A percentile compares a stretch with the other conserved stretches of the same genome.
These are phyloP conservation scores for Chymomyza amoena DNA, from an alignment of 2,888 invertebrate species.

Conservation along the genomic window DNA sequence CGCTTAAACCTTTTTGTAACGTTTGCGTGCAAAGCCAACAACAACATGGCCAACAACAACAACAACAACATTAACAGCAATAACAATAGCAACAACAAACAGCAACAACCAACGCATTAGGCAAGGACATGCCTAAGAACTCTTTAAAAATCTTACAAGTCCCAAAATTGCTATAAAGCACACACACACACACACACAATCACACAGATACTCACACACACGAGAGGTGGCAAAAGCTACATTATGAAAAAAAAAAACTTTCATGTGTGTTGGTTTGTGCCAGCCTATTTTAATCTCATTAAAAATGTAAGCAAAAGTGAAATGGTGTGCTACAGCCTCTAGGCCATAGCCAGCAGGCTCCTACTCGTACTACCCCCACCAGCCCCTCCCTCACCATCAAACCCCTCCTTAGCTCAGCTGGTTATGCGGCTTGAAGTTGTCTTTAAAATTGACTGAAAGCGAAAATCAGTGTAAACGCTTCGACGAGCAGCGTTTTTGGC, in stretches of 20 bases:
- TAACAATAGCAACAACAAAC: slow-evolving; percentile 28
- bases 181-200: slow-evolving; percentile 42
- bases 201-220: slow-evolving; percentile 41
- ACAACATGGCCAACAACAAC: slow-evolving; percentile 5
- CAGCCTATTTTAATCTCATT: slow-evolving; percentile 74
- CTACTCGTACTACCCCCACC: background rate
- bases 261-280: slow-evolving; percentile 43
- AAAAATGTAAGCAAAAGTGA: slow-evolving; percentile 68
- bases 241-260: slow-evolving; percentile 13
- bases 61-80: slow-evolving; percentile 29
- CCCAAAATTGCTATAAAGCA: slow-evolving; percentile 72
- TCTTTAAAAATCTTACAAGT: slow-evolving; percentile 44
- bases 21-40: slow-evolving; percentile 13
- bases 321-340: slow-evolving; percentile 53
- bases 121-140: slow-evolving; percentile 1
- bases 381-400: background rate
- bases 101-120: background rate
- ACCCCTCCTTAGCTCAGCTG: slow-evolving; percentile 37
- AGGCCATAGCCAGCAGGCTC: slow-evolving; percentile 4
- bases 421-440: slow-evolving; percentile 71
- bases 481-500: slow-evolving; percentile 41
- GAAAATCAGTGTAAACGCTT: slow-evolving; percentile 74
- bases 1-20: slow-evolving; percentile 56
- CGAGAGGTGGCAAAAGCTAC: slow-evolving; percentile 21
- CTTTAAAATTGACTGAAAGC: slow-evolving; percentile 74